Base-by-base conservation (phyloP, 2,888 invertebrate genomes). In the Sinodicranocentrus sp. region DNA sequence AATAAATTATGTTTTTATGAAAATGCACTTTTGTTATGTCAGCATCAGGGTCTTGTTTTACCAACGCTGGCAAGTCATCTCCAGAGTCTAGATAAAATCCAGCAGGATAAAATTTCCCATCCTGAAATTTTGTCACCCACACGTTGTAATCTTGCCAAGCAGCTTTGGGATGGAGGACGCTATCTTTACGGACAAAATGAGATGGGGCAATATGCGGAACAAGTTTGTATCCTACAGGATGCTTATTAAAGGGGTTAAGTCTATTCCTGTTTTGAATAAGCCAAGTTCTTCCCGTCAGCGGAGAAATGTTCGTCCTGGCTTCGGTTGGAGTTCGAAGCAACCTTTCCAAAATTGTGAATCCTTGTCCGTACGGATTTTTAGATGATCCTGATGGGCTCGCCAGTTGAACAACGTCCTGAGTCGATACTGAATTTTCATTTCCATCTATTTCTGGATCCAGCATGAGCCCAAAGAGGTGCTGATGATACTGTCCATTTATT, bases 121-220 rank as follows among this genome's bases (percentile, higher is more conserved):
- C 87, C 33, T 82, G 65, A 70, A 79, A 87, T 10, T 61, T 65
- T 0, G 82, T 78, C 13, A 84, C 84, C 87, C 87, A 87, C 15
- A 84, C 39, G 28, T 83, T 75, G 70, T 84, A 85, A 1, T 86
- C 73, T 0, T 63, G 19, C 39, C 77, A 87, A 6, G 61, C 85
- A 10, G 61, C 67, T 39, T 44, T 19, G 21, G 39, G 33, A 21
- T 79, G 61, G 19, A 85, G 33, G 1, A 80, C 82, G 59, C 85
- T 85, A 17, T 79, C 68, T 3, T 77, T 21, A 21, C 44, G 26
- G 1, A 82, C 39, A 48, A 86, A 68, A 1, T 70, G n/a, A 0
- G 68, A 44, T 1, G 84, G 80, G 13, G 39, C 33, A 15, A 48
- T 61, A n/a, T 21, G 44, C 0, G 86, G 86, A 6, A 73, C 10